These are phyloP conservation scores for Gibbula magus DNA, from an alignment of 2,888 invertebrate species.

Conservation along the genomic window DNA sequence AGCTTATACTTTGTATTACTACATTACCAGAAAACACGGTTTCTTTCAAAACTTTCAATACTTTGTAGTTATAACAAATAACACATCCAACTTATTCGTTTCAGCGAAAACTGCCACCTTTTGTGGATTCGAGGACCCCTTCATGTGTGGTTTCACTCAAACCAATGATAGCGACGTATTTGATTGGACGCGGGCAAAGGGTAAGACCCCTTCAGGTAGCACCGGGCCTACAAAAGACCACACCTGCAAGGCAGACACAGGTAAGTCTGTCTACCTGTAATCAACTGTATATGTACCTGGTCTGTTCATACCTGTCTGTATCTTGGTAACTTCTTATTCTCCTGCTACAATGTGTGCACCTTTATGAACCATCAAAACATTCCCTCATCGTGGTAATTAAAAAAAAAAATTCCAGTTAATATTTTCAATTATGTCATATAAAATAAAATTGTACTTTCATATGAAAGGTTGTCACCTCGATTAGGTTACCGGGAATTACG, in stretches of 20 bases:
- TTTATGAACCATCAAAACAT: background rate
- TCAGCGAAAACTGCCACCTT: slow-evolving; percentile 67
- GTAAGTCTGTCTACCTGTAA: slow-evolving; percentile 31
- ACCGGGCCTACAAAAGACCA: slow-evolving; percentile 69
- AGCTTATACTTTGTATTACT: too few relatives aligned
- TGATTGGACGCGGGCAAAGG: slow-evolving; percentile 62
- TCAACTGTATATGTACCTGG: background rate
- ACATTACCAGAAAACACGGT: too few relatives aligned
- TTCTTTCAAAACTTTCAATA: too few relatives aligned
- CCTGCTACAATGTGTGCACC: background rate
- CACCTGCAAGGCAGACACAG: slow-evolving; percentile 62
- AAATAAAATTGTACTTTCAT: too few relatives aligned
- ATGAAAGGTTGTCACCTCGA: too few relatives aligned
- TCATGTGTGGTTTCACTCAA: slow-evolving; percentile 62
- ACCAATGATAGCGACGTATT: slow-evolving; percentile 57
- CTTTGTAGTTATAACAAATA: background rate
- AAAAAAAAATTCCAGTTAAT: background rate
- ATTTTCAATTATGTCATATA: too few relatives aligned
- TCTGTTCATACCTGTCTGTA: background rate
- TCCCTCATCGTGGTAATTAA: background rate
- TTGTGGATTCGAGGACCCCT: slow-evolving; percentile 65
- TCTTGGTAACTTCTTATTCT: background rate
- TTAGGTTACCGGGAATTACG: too few relatives aligned
- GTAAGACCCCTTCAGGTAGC: slow-evolving; percentile 58
- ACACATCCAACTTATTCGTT: slow-evolving; percentile 28